Base-by-base conservation (phyloP, 2,797 vertebrate genomes). In the Fratercula arctica region DNA sequence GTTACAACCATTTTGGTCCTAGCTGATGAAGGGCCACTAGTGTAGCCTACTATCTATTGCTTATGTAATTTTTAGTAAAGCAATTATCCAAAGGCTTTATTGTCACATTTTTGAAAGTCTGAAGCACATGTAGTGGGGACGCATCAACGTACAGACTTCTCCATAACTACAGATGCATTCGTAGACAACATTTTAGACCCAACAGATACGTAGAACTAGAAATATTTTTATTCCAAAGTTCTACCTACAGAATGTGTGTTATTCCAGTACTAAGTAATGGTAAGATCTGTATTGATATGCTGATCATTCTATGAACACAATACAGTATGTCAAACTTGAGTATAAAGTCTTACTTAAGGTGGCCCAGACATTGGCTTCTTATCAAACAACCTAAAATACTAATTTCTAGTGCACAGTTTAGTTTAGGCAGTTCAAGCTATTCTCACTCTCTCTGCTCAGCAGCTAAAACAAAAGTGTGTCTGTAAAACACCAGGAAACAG, bases 361-460 rank as follows among this genome's bases (percentile, higher is more conserved):
- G 87, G 51, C 73, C 89, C 76, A 84, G 79, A 67, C 66, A 79
- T 18, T 83, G 69, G 61, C 53, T 68, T 75, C 92, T 85, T 83
- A 73, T 48, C 68, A 84, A 84, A 75, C 46, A 78, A 92, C 26
- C 51, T 89, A 74, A 84, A 87, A 60, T 59, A 46, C n/a, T 66
- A 46, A 53, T 19, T 91, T 89, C 64, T 80, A 89, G 92, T 90
- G 94, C 95, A 92, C 86, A 95, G 75, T 64, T 85, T 51, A 82
- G 66, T 94, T 96, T 64, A 93, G 94, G 86, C 85, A 96, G 93
- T 93, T 97, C 97, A 96, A 96, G 95, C 96, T 94, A 96, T 80
- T 95, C 87, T 95, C 95, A 97, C 96, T 95, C 68, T 96, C 93
- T 97, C 96, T 90, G 94, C 83, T 94, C 95, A 95, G 85, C 81